Evolutionary conservation across 1,140 invertebrate genomes (phyloP).

Genomic region (Geopemphigus sp.): DNA sequence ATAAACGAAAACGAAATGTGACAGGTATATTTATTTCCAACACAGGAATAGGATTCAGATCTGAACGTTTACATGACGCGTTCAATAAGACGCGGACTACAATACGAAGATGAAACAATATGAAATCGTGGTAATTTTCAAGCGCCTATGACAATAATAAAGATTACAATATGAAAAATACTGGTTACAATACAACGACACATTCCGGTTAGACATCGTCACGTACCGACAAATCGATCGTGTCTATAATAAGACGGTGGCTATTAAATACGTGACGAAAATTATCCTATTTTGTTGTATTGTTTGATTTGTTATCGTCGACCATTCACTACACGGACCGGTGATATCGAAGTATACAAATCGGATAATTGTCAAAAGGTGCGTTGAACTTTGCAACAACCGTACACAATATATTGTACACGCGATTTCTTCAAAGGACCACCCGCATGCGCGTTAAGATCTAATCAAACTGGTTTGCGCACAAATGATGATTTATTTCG

Average conservation of each 20-base stretch:
- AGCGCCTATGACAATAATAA: not conserved
- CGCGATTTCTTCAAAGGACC: not conserved
- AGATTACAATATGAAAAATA: not conserved
- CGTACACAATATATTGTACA: conserved; percentile 1
- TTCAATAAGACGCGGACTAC: not conserved
- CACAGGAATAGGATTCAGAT: conserved; percentile 24
- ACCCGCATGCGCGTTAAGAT: not conserved
- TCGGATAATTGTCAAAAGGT: conserved; percentile 25
- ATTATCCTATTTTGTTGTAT: not conserved
- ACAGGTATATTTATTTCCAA: conserved; percentile 21
- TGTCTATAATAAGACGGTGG: not conserved
- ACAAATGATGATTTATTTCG: not conserved
- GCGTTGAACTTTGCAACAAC: conserved; percentile 31
- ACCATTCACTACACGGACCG: conserved; percentile 9
- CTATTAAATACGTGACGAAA: conserved; percentile 37
- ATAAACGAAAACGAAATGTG: not conserved
- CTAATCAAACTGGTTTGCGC: not conserved
- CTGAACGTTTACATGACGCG: conserved; percentile 31
- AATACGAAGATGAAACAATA: conserved; percentile 19
- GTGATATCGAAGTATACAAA: not conserved
- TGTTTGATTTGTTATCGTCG: not conserved
- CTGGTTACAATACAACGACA: not conserved
- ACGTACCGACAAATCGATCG: not conserved
- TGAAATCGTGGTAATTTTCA: not conserved
- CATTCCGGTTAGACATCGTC: not conserved